Evolutionary conservation across 2,113 vertebrate genomes (phyloP), one percentile per base, ranked within the genome.

Genomic region (Oncorhynchus gorbuscha): DNA sequence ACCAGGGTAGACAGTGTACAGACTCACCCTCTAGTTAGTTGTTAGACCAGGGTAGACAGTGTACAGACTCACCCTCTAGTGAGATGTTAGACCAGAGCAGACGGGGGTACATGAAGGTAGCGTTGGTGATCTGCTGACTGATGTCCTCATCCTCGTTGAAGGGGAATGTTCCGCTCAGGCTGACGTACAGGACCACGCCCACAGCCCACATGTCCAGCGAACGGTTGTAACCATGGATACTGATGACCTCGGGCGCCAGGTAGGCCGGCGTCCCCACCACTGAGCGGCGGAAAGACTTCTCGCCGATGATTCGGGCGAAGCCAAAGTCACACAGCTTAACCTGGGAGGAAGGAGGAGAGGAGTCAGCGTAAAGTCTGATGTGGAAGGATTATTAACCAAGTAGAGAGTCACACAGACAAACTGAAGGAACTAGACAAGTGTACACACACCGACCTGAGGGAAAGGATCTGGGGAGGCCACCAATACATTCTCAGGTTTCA

Each of bases 81-180:
- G 39, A 39, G 39, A 39, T 39, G 39, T 39, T 39, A 39, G 39
- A 9, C 39, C 39, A 39, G 39, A 2, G 39, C 39, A 39, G 39
- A 39, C 39, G 8, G 39, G 39, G 74, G 39, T 9, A 94, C 94
- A 94, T 94, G 89, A 94, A 94, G 61, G 89, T 68, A 0, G 93
- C 93, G 69, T 94, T 94, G 72, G 92, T 92, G 89, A 94, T 94
- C 90, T 94, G 94, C 81, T 94, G 92, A 13, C 35, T 51, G 76
- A 94, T 89, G 87, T 94, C 94, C 80, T 94, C 94, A 18, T 94
- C 93, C 84, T 94, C 93, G 51, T 94, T 94, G 80, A 93, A 94
- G 82, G 93, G 93, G 75, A 94, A 94, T 0, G 93, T 94, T 5
- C 93, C 93, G 16, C 93, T 93, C 73, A 94, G 88, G 80, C 94